Percentiles rank a stretch among this genome's conserved stretches.
These are phyloP conservation scores for Tethya wilhelma DNA, from an alignment of 37 sponge, comb jelly and placozoan species.

Conservation along the genomic window DNA sequence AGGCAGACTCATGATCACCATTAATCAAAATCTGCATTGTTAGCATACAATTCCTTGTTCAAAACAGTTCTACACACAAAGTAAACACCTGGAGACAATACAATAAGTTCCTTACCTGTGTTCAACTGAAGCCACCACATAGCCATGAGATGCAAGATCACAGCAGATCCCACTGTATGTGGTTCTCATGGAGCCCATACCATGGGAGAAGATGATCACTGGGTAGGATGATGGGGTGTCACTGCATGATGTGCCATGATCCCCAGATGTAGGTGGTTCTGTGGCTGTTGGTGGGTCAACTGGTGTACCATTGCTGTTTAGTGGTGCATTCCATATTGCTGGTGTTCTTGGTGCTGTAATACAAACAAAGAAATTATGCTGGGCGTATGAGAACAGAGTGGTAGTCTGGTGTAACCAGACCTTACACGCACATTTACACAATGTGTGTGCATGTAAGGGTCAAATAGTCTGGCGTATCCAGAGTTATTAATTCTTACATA, in stretches of 20 bases:
- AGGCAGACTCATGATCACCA: no score
- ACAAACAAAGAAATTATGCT: no score
- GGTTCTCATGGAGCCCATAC: constrained; percentile 67
- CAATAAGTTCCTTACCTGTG: constrained; percentile 83
- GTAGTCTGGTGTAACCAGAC: no score
- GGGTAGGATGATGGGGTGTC: constrained; percentile 22
- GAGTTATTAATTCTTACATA: constrained; percentile 2
- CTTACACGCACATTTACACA: background rate
- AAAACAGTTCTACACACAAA: no score
- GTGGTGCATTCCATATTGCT: constrained; percentile 47
- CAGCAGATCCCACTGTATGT: constrained; percentile 55
- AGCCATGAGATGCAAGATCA: constrained; percentile 88
- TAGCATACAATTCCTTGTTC: no score
- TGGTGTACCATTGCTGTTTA: background rate
- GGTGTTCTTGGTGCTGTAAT: constrained; percentile 56
- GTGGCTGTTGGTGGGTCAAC: background rate
- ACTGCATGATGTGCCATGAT: background rate
- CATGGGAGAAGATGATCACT: constrained; percentile 83
- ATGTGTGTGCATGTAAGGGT: background rate
- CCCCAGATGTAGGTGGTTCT: background rate
- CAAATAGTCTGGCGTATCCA: background rate
- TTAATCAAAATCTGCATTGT: background rate
- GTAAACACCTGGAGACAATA: no score
- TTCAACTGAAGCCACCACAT: constrained; percentile 75
- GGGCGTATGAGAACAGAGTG: no score